Evolutionary conservation across 2,113 vertebrate species (phyloP).

Genomic region (Argyrosomus japonicus): DNA sequence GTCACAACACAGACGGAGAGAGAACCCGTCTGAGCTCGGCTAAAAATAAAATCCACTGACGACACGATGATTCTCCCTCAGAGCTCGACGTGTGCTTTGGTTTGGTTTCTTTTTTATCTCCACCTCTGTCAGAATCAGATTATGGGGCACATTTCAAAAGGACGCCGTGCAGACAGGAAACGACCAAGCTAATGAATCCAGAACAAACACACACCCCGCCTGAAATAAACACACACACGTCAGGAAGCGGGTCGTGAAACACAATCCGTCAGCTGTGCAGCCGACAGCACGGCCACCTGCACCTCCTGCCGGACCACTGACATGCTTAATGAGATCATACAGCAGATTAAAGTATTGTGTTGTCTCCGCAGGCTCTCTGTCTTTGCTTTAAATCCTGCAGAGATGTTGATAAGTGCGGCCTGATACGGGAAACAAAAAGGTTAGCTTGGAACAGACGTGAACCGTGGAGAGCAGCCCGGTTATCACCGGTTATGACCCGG

Average conservation of each 20-base stretch:
- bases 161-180: conserved; percentile 35
- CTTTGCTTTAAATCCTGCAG: conserved; percentile 32
- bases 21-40: conserved; percentile 3
- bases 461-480: not conserved
- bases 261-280: not conserved
- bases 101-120: not conserved
- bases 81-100: not conserved
- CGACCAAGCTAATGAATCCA: conserved; percentile 24
- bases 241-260: conserved; percentile 2
- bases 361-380: conserved; percentile 4
- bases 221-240: conserved; percentile 3
- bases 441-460: not conserved
- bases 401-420: conserved; percentile 22
- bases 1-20: conserved; percentile 38
- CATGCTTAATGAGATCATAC: conserved; percentile 38
- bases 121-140: conserved; percentile 21
- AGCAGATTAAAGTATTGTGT: not conserved
- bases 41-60: conserved; percentile 29
- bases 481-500: conserved; percentile 6
- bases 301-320: not conserved
- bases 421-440: conserved; percentile 20
- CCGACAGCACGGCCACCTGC: conserved; percentile 19
- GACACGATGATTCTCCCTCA: conserved; percentile 12
- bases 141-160: conserved; percentile 24
- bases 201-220: not conserved